Conservation (phyloP, 2,797 vertebrate species). For the Amphiprion clarkii region DNA sequence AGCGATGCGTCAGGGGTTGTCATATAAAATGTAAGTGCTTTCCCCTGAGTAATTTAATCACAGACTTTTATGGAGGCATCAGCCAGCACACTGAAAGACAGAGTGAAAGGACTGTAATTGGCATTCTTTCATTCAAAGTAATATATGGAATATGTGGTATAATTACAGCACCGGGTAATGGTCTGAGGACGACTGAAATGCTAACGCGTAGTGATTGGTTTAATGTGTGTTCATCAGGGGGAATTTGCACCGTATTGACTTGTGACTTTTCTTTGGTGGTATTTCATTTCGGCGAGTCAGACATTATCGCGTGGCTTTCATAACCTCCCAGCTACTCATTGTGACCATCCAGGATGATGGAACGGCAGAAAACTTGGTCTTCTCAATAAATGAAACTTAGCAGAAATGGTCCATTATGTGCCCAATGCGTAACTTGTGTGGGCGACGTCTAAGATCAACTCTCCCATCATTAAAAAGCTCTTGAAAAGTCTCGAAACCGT, state of each 20-base stretch:
- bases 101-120: conserved; percentile 81
- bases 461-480: conserved; percentile 59
- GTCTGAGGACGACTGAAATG: conserved; percentile 64
- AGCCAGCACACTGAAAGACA: conserved; percentile 66
- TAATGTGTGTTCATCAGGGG: conserved; percentile 69
- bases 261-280: conserved; percentile 58
- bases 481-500: conserved; percentile 57
- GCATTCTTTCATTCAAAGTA: conserved; percentile 81
- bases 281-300: conserved; percentile 56
- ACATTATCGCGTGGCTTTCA: conserved; percentile 44
- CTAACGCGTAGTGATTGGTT: conserved; percentile 65
- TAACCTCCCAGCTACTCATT: conserved; percentile 48
- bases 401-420: conserved; percentile 58
- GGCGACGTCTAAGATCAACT: conserved; percentile 65
- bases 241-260: conserved; percentile 64
- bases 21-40: conserved; percentile 81
- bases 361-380: conserved; percentile 58
- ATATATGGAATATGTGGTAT: conserved; percentile 80
- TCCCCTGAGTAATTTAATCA: conserved; percentile 81
- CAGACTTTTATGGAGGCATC: conserved; percentile 79
- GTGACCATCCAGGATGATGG: conserved; percentile 18
- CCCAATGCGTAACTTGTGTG: conserved; percentile 73
- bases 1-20: conserved; percentile 76
- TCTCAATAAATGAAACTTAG: conserved; percentile 81
- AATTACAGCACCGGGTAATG: conserved; percentile 77